These are phyloP conservation scores for Tenthredo notha DNA, from an alignment of 2,888 invertebrate species.

Conservation along the genomic window DNA sequence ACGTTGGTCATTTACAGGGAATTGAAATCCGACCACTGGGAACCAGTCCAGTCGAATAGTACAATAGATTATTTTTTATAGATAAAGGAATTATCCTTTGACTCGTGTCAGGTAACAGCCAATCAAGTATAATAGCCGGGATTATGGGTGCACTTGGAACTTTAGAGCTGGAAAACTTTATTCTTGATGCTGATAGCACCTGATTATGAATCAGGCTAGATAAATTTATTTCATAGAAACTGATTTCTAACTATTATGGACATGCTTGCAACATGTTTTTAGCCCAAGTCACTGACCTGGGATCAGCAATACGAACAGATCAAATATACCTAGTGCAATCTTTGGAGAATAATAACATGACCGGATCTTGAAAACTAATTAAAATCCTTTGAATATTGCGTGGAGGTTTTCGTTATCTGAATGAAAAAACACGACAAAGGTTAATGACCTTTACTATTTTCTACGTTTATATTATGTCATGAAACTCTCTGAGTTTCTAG, in stretches of 20 bases:
- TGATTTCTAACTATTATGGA: not conserved
- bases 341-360: not conserved
- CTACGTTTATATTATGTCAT: not conserved
- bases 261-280: not conserved
- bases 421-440: not conserved
- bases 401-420: not conserved
- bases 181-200: not conserved
- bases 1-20: not conserved
- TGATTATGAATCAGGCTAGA: not conserved
- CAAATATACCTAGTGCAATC: not conserved
- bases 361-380: not conserved
- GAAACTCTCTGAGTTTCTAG: not conserved
- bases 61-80: not conserved
- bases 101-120: not conserved
- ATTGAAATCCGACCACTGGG: not conserved
- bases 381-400: not conserved
- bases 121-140: not conserved
- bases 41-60: not conserved
- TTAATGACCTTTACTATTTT: not conserved
- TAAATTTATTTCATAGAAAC: not conserved
- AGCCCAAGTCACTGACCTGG: not conserved
- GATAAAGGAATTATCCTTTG: not conserved
- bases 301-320: not conserved
- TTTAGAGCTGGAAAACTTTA: not conserved
- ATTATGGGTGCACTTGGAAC: not conserved